Percentiles rank a stretch among this genome's conserved stretches.
Conservation (phyloP, 2,888 invertebrate genomes). For the Coenonympha arcania region DNA sequence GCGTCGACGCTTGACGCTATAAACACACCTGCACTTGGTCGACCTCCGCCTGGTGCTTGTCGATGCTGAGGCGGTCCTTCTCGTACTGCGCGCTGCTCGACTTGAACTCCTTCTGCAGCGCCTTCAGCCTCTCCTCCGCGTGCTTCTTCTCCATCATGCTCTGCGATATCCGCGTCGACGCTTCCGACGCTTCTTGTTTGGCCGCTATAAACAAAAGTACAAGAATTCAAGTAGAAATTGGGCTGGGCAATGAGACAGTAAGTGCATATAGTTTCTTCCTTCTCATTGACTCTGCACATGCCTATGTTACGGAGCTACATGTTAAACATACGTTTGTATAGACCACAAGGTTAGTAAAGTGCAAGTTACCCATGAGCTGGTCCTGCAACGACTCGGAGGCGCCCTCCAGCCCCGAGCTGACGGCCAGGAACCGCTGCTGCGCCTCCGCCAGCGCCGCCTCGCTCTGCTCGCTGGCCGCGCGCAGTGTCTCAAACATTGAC, state of each 20-base stretch:
- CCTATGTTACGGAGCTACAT: too few species aligned
- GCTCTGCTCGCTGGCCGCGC: slow-evolving; percentile 78
- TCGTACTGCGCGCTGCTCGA: slow-evolving; percentile 79
- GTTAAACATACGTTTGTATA: too few species aligned
- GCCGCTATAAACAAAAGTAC: slow-evolving; percentile 70
- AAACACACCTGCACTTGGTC: slow-evolving; percentile 73
- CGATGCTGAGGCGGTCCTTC: slow-evolving; percentile 76
- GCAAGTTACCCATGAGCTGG: slow-evolving; percentile 82
- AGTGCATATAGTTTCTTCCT: too few species aligned
- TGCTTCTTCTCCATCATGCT: slow-evolving; percentile 83
- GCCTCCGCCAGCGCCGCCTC: slow-evolving; percentile 80
- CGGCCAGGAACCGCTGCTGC: slow-evolving; percentile 86
- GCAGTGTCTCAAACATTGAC: slow-evolving; percentile 78
- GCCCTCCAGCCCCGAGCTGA: slow-evolving; percentile 86
- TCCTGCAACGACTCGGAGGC: slow-evolving; percentile 90
- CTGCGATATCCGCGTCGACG: slow-evolving; percentile 85
- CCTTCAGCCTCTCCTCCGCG: slow-evolving; percentile 75
- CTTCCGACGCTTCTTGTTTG: slow-evolving; percentile 82
- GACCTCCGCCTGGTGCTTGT: slow-evolving; percentile 39
- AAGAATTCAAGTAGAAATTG: too few species aligned
- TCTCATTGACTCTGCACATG: too few species aligned
- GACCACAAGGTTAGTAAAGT: neutral
- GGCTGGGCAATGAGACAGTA: too few species aligned
- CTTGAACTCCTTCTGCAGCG: slow-evolving; percentile 79
- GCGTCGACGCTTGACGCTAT: too few species aligned